A percentile compares a stretch with the other conserved stretches of the same genome.
phyloP scores from a whole-genome alignment of 2,797 vertebrate genomes.

The Parotocinclus haroldoi region DNA sequence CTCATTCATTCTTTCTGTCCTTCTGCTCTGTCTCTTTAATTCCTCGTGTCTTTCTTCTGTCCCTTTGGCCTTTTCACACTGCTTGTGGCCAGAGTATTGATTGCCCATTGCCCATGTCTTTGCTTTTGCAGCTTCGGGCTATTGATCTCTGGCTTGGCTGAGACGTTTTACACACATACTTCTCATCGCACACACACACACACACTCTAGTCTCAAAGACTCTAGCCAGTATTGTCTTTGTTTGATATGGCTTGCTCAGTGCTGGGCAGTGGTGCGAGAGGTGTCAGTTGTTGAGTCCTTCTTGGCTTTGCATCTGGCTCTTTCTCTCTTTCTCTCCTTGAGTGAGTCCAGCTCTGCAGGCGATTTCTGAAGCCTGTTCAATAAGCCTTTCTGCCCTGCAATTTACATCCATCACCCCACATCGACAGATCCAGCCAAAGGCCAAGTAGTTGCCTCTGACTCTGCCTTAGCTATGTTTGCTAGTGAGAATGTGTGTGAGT shows the following conservation, averaged over 20 bases:
- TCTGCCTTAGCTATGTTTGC: constrained; percentile 30
- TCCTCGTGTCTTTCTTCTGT: constrained; percentile 54
- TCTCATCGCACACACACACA: constrained; percentile 24
- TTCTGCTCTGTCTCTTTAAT: constrained; percentile 66
- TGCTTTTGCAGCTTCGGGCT: constrained; percentile 73
- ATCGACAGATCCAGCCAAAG: constrained; percentile 75
- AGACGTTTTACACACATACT: constrained; percentile 34
- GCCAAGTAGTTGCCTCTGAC: constrained; percentile 68
- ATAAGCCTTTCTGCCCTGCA: constrained; percentile 77
- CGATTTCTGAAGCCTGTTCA: constrained; percentile 69
- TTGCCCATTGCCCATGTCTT: constrained; percentile 76
- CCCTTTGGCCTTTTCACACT: constrained; percentile 56
- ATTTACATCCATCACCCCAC: constrained; percentile 78
- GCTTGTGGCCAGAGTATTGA: constrained; percentile 74
- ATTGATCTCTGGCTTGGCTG: constrained; percentile 71
- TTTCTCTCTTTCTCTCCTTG: constrained; percentile 23
- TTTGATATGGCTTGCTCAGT: constrained; percentile 46
- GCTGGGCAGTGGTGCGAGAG: constrained; percentile 44
- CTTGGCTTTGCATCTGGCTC: constrained; percentile 46
- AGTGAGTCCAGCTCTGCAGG: constrained; percentile 62
- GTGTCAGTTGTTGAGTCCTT: constrained; percentile 53
- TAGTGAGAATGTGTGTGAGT: constrained; percentile 50
- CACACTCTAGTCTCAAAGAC: constrained; percentile 37
- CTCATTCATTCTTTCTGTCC: constrained; percentile 57
- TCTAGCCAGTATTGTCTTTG: constrained; percentile 42